Conservation (phyloP, 2,888 invertebrate genomes). For the Philereme transversata region DNA sequence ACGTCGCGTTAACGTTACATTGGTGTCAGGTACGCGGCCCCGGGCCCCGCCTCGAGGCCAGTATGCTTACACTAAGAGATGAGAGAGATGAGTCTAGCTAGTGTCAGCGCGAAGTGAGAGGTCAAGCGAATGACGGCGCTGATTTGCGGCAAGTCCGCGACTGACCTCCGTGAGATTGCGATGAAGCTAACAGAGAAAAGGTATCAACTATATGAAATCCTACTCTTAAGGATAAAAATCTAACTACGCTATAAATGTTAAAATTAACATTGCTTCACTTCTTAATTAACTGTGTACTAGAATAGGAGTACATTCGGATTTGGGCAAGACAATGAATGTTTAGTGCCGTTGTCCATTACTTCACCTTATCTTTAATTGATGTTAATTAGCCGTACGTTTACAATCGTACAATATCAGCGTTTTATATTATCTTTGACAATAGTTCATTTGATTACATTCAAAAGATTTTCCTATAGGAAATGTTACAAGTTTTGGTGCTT, state of each 20-base stretch:
- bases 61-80: slow-evolving; percentile 64
- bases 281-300: slow-evolving; percentile 63
- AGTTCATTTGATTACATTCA: slow-evolving; percentile 48
- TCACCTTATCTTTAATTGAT: slow-evolving; percentile 43
- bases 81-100: slow-evolving; percentile 70
- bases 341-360: slow-evolving; percentile 70
- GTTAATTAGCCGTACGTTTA: slow-evolving; percentile 36
- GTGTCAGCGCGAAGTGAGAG: slow-evolving; percentile 59
- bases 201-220: slow-evolving; percentile 82
- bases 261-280: slow-evolving; percentile 82
- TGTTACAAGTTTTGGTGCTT: slow-evolving; percentile 73
- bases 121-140: slow-evolving; percentile 55
- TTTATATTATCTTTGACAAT: slow-evolving; percentile 19
- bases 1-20: slow-evolving; percentile 56
- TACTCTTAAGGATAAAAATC: slow-evolving; percentile 83
- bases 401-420: slow-evolving; percentile 40
- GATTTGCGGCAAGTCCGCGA: slow-evolving; percentile 57
- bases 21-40: slow-evolving; percentile 79
- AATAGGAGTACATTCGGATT: slow-evolving; percentile 39
- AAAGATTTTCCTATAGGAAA: slow-evolving; percentile 59
- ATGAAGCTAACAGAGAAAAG: slow-evolving; percentile 80
- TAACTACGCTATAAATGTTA: slow-evolving; percentile 81
- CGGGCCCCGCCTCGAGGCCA: slow-evolving; percentile 68
- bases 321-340: slow-evolving; percentile 18
- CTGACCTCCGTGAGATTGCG: slow-evolving; percentile 61